Evolutionary conservation across 37 sponge, comb jelly and placozoan genomes (phyloP), one percentile per base, ranked within the genome.

Genomic region (Haliclona indistincta): DNA sequence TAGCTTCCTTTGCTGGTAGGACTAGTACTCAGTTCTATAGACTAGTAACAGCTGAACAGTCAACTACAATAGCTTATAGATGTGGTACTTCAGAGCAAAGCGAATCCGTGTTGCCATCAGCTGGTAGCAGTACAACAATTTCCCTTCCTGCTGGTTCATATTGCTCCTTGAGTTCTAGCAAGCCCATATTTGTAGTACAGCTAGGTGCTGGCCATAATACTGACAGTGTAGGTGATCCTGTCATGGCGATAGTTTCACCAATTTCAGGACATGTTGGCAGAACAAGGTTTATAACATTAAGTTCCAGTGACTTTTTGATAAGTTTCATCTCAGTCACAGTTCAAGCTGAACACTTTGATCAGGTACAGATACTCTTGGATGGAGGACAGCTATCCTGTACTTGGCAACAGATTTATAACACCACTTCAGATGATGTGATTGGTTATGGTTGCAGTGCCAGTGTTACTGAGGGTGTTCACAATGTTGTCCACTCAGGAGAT

Each of bases 401-500:
- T 15, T 64, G 66, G 66, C 36, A 64, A 41, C 41, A 34, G 8
- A 64, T 64, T 34, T 34, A 5, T 10, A 33, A 64, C 39, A 64
- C 8, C 8, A 41, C 34, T 7, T n/a, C n/a, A n/a, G 66, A 64
- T 15, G 39, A 64, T 4, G 39, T 64, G 11, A 41, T 64, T 17
- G 66, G 66, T 8, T 64, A 64, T 64, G 66, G 66, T 35, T 64
- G 66, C 39, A 64, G 39, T 64, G 38, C 8, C 8, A 34, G 41
- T 7, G 38, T 64, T 13, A 8, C 39, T 10, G 15, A 41, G 8
- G 39, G 39, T 7, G 22, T 19, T 8, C 66, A 64, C 39, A 8
- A 15, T 35, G 66, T 64, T 6, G 11, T 41, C 8, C 66, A 64
- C 22, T n/a, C 66, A 22, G 66, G 22, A 13, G 39, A 8, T 38